Conservation (phyloP, 2,113 vertebrate genomes). For the Callaeas wilsoni region DNA sequence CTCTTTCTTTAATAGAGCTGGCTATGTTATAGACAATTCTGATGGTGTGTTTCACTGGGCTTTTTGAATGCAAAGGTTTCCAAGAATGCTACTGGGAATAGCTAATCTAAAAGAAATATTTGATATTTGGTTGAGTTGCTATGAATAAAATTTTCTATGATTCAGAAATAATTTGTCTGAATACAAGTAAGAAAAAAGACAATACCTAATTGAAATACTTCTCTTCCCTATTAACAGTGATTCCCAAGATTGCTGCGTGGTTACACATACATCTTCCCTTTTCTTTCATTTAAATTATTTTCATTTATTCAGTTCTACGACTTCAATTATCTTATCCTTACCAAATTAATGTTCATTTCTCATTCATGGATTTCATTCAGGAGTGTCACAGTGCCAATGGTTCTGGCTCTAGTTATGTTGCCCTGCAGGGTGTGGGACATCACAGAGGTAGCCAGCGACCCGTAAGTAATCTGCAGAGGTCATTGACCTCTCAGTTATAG, state of each 20-base stretch:
- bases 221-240: not conserved
- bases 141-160: not conserved
- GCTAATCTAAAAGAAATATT: not conserved
- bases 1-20: not conserved
- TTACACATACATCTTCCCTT: not conserved
- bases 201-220: not conserved
- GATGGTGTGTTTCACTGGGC: not conserved
- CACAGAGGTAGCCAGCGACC: not conserved
- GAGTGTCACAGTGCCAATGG: not conserved
- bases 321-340: not conserved
- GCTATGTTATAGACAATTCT: not conserved
- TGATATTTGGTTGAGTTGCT: not conserved
- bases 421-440: not conserved
- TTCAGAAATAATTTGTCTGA: not conserved
- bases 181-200: not conserved
- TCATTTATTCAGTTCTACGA: not conserved
- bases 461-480: not conserved
- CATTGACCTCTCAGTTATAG: not conserved
- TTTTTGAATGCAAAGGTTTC: not conserved
- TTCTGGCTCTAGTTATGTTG: not conserved
- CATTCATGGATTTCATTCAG: not conserved
- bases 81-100: not conserved
- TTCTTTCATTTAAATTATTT: not conserved
- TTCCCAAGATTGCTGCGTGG: not conserved
- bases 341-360: not conserved